These are phyloP conservation scores for Sebastes reedi DNA, from an alignment of 2,797 vertebrate genomes.

Conservation along the genomic window DNA sequence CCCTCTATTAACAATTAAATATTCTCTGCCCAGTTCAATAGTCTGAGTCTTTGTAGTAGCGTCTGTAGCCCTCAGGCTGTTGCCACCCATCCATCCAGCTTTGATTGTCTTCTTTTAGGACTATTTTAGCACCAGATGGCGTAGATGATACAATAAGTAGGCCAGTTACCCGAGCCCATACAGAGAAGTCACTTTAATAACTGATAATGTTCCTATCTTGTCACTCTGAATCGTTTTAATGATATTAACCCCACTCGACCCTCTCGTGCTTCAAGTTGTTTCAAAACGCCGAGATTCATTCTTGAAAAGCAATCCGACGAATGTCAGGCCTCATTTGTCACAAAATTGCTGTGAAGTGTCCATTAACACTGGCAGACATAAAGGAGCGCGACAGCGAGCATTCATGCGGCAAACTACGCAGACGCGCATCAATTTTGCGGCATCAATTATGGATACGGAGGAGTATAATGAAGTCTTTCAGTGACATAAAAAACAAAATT, in stretches of 20 bases:
- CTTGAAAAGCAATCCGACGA: constrained; percentile 4
- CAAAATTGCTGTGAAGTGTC: constrained; percentile 16
- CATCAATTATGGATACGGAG: background rate
- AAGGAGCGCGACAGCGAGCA: background rate
- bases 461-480: constrained; percentile 2
- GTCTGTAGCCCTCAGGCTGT: constrained; percentile 17
- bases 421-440: background rate
- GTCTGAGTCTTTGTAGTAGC: constrained; percentile 32
- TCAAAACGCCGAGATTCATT: background rate
- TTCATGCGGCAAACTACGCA: background rate
- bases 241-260: background rate
- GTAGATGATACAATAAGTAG: constrained; percentile 11
- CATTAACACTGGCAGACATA: background rate
- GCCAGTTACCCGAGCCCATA: background rate
- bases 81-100: constrained; percentile 6
- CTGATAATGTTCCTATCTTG: background rate
- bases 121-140: constrained; percentile 3
- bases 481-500: background rate
- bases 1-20: constrained; percentile 29
- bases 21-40: constrained; percentile 1
- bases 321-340: constrained; percentile 2
- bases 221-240: background rate
- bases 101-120: constrained; percentile 5
- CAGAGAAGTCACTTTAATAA: constrained; percentile 8
- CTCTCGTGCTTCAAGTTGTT: background rate